Evolutionary conservation across 2,888 invertebrate species (phyloP).

Genomic region (Cosmopolites sordidus): DNA sequence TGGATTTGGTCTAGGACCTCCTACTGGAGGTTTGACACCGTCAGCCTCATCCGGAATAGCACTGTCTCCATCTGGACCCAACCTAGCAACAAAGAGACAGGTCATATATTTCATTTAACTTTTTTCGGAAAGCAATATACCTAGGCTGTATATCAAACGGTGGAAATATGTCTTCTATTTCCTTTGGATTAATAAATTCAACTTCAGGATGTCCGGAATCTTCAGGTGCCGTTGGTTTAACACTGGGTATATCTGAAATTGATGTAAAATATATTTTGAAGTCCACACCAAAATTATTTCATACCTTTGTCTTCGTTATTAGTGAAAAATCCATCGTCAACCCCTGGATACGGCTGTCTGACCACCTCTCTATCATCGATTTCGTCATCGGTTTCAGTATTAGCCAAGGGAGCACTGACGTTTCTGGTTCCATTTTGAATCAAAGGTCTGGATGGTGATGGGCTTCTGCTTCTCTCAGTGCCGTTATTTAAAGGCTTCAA

Average conservation of each 20-base stretch:
- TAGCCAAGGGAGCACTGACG: slow-evolving; percentile 49
- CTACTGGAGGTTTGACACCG: slow-evolving; percentile 11
- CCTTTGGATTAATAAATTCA: slow-evolving; percentile 23
- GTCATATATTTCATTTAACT: too few relatives aligned
- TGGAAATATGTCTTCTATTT: slow-evolving; percentile 20
- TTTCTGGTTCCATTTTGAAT: background rate
- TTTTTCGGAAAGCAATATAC: background rate
- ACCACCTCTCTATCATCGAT: slow-evolving; percentile 44
- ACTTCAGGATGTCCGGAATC: slow-evolving; percentile 22
- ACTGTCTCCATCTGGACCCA: slow-evolving; percentile 30
- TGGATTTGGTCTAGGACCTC: slow-evolving; percentile 5
- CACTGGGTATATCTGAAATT: slow-evolving; percentile 15
- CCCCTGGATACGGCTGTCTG: slow-evolving; percentile 52
- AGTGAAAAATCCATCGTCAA: slow-evolving; percentile 61
- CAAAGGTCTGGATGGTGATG: background rate
- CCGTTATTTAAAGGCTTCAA: background rate
- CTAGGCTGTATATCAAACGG: slow-evolving; percentile 38
- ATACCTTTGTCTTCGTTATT: slow-evolving; percentile 22
- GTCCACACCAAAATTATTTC: too few relatives aligned
- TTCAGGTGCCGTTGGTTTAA: slow-evolving; percentile 10
- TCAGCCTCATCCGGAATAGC: slow-evolving; percentile 21
- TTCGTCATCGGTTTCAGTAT: slow-evolving; percentile 59
- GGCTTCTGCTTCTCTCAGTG: background rate
- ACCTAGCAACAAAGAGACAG: slow-evolving; percentile 33
- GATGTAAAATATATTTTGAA: too few relatives aligned